phyloP scores from a whole-genome alignment of 92 coral and sea anemone genomes.

The Parazoanthus darwini region DNA sequence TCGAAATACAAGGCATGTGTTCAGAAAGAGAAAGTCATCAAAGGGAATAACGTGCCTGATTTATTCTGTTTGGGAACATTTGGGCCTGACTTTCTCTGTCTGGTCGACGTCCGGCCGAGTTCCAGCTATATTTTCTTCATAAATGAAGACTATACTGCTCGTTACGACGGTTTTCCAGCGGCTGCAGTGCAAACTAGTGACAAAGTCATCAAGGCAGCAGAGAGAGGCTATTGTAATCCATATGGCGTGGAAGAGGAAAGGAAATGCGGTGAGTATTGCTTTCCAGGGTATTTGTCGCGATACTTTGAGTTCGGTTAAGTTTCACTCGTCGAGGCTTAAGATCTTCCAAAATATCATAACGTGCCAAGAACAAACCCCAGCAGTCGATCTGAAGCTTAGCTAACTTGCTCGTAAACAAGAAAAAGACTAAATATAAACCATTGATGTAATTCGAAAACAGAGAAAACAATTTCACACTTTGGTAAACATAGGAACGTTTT shows the following conservation, averaged over 20 bases:
- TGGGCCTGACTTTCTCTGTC: slow-evolving; percentile 78
- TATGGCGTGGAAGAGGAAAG: slow-evolving; percentile 1
- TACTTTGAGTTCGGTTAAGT: not conserved
- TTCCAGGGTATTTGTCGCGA: not conserved
- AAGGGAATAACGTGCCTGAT: slow-evolving; percentile 56
- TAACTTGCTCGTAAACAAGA: too few relatives aligned
- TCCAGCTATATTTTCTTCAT: slow-evolving; percentile 72
- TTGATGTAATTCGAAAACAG: too few relatives aligned
- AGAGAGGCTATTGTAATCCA: slow-evolving; percentile 13
- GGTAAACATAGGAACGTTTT: too few relatives aligned
- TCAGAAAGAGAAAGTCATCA: slow-evolving; percentile 59
- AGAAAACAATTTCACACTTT: too few relatives aligned
- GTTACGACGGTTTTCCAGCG: slow-evolving; percentile 19
- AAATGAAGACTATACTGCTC: slow-evolving; percentile 68
- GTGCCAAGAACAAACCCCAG: too few relatives aligned
- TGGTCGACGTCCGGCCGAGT: slow-evolving; percentile 60
- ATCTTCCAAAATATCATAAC: too few relatives aligned
- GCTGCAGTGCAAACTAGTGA: not conserved
- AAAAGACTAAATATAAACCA: too few relatives aligned
- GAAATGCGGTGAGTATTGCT: slow-evolving; percentile 8
- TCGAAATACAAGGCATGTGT: slow-evolving; percentile 73
- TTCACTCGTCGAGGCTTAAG: not conserved
- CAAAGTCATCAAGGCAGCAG: not conserved
- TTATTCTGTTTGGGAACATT: slow-evolving; percentile 74
- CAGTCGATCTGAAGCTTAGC: too few relatives aligned